These are phyloP conservation scores for Myzus persicae DNA, from an alignment of 1,140 invertebrate species.

Conservation along the genomic window DNA sequence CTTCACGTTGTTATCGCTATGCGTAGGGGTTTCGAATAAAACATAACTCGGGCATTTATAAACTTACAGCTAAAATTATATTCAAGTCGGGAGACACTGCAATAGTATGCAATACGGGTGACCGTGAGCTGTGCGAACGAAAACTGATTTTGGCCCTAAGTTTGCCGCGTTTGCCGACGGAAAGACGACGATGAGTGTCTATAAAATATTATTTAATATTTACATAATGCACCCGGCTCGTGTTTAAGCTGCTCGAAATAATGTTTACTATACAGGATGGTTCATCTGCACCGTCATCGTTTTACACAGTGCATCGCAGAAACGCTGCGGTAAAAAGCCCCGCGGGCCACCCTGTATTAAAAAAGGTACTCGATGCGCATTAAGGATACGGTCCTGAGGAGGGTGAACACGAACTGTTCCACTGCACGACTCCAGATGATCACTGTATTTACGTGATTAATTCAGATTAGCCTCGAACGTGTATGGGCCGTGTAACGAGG, in stretches of 20 bases:
- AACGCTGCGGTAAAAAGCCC: not conserved
- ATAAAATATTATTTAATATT: not conserved
- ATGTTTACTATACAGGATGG: not conserved
- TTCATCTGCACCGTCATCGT: not conserved
- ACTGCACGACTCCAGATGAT: not conserved
- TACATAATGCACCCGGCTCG: not conserved
- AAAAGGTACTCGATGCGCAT: not conserved
- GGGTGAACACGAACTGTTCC: not conserved
- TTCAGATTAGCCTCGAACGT: slow-evolving; percentile 17
- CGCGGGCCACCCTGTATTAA: not conserved
- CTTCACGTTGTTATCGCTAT: no score
- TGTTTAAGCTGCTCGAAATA: not conserved
- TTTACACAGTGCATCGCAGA: not conserved
- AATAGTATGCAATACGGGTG: no score
- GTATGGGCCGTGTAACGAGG: not conserved
- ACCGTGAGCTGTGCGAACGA: no score
- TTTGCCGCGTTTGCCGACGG: no score
- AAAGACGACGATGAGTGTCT: not conserved
- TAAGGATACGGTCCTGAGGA: not conserved
- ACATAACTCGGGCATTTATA: no score
- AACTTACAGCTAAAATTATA: no score
- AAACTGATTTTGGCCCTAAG: not conserved
- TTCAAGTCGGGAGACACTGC: no score
- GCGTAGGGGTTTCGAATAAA: no score
- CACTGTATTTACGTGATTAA: not conserved